Percentiles rank a stretch among this genome's conserved stretches.
Conservation (phyloP, 2,113 vertebrate species). For the Microtus oregoni region DNA sequence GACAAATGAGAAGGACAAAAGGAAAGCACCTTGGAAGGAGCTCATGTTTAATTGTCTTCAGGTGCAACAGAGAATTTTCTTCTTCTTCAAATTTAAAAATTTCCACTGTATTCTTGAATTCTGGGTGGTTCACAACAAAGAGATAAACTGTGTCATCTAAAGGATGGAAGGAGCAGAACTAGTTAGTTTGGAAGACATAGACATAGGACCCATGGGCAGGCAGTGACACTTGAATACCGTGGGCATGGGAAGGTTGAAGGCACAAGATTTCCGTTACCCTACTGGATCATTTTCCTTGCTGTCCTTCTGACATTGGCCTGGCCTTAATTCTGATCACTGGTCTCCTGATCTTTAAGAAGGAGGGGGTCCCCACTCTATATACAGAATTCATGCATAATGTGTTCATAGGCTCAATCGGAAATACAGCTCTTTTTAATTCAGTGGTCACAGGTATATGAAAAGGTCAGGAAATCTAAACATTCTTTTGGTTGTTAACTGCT, state of each 20-base stretch:
- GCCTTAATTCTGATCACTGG: conserved; percentile 63
- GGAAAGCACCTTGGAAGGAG: conserved; percentile 91
- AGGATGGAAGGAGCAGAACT: conserved; percentile 57
- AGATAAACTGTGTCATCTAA: conserved; percentile 92
- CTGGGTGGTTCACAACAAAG: conserved; percentile 95
- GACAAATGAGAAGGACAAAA: conserved; percentile 13
- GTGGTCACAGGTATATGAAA: conserved; percentile 51
- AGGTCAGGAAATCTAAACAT: conserved; percentile 62
- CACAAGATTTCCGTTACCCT: not conserved
- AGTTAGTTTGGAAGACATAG: conserved; percentile 62
- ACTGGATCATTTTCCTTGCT: conserved; percentile 47
- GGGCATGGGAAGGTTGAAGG: conserved; percentile 57
- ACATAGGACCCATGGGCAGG: conserved; percentile 34
- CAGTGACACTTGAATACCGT: conserved; percentile 72
- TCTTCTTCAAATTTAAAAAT: conserved; percentile 93
- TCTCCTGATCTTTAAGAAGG: conserved; percentile 71
- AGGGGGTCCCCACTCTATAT: conserved; percentile 33
- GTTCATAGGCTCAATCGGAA: conserved; percentile 59
- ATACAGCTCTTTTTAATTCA: conserved; percentile 52
- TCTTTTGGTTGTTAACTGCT: conserved; percentile 49
- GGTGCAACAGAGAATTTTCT: conserved; percentile 89
- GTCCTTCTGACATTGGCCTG: conserved; percentile 26
- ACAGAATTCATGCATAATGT: conserved; percentile 67
- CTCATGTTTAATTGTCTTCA: conserved; percentile 94
- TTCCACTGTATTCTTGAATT: conserved; percentile 91